Conservation (phyloP, 1,140 invertebrate genomes). For the Trachymyrmex cornetzi region DNA sequence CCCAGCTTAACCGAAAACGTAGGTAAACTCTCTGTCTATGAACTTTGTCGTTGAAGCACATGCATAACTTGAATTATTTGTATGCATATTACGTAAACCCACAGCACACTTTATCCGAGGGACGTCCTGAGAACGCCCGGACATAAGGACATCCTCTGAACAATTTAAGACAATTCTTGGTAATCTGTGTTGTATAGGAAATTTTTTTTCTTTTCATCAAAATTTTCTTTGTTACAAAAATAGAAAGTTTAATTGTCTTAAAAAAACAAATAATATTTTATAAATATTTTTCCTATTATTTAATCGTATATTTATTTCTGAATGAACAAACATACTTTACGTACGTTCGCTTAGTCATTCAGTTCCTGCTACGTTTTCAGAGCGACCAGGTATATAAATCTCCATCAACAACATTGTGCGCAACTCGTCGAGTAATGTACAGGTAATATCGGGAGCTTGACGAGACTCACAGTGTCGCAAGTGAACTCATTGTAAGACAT, state of each 20-base stretch:
- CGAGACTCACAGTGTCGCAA: conserved; percentile 42
- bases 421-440: conserved; percentile 31
- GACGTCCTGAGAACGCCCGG: too few species aligned
- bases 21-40: not conserved
- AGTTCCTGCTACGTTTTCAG: conserved; percentile 10
- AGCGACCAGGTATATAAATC: conserved; percentile 59
- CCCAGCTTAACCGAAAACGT: not conserved
- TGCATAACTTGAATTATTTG: not conserved
- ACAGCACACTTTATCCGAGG: too few species aligned
- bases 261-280: not conserved
- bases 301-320: not conserved
- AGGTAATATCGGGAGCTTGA: conserved; percentile 16
- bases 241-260: not conserved
- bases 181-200: not conserved
- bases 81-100: not conserved
- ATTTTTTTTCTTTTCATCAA: not conserved
- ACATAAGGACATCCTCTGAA: too few species aligned
- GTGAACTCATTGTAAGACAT: conserved; percentile 46
- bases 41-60: not conserved
- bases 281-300: not conserved
- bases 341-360: not conserved
- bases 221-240: not conserved
- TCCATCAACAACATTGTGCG: conserved; percentile 53
- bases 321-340: not conserved
- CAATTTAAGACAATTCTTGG: too few species aligned